A percentile compares a stretch with the other conserved stretches of the same genome.
phyloP scores from a whole-genome alignment of 2,888 invertebrate species.

The Melieria omissa region DNA sequence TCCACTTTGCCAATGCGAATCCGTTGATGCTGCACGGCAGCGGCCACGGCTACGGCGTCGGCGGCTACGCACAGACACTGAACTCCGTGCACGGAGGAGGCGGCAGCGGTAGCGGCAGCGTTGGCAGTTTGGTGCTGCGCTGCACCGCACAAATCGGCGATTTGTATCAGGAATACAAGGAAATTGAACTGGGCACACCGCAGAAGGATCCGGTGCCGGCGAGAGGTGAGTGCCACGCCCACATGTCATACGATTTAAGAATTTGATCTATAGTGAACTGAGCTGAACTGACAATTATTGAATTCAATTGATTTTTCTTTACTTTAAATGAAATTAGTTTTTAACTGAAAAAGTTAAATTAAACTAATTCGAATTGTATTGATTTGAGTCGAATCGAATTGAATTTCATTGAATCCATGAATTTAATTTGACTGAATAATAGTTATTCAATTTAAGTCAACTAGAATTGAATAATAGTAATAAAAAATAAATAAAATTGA shows the following conservation, averaged over 20 bases:
- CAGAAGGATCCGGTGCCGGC: slow-evolving; percentile 83
- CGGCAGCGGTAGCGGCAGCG: slow-evolving; percentile 50
- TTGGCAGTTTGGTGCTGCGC: slow-evolving; percentile 75
- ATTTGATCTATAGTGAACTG: too few species aligned
- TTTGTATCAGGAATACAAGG: slow-evolving; percentile 76
- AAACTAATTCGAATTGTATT: slow-evolving; percentile 21
- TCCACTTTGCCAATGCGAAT: slow-evolving; percentile 62
- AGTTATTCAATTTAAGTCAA: slow-evolving; percentile 5
- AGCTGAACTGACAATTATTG: too few species aligned
- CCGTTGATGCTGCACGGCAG: slow-evolving; percentile 52
- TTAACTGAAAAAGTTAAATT: background rate
- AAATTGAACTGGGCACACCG: slow-evolving; percentile 76
- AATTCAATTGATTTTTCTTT: too few species aligned
- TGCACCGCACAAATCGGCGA: slow-evolving; percentile 78
- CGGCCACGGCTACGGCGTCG: slow-evolving; percentile 46
- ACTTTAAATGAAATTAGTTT: too few species aligned
- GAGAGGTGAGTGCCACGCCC: slow-evolving; percentile 71
- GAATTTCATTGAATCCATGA: slow-evolving; percentile 13
- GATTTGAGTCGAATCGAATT: slow-evolving; percentile 21
- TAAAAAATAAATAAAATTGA: slow-evolving; percentile 25
- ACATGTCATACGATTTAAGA: too few species aligned
- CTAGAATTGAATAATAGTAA: slow-evolving; percentile 9
- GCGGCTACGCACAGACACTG: slow-evolving; percentile 44
- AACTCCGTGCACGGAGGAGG: slow-evolving; percentile 53
- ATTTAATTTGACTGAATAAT: background rate